Evolutionary conservation across 2,888 invertebrate genomes (phyloP).

Genomic region (Pteria penguin): DNA sequence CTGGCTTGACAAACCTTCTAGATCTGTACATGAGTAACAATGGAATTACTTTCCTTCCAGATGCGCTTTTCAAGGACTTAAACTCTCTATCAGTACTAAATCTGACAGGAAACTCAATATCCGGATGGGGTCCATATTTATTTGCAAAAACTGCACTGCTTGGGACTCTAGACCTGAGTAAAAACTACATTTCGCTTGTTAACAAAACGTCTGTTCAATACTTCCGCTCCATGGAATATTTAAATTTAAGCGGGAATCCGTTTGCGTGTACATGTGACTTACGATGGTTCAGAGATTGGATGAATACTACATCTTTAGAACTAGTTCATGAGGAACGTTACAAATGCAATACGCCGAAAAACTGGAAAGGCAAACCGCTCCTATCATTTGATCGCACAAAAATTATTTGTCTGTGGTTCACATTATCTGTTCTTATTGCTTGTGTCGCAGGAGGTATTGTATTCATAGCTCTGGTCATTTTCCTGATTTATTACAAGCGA

Average conservation of each 20-base stretch:
- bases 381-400: slow-evolving; percentile 56
- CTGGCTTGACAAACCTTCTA: slow-evolving; percentile 52
- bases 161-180: slow-evolving; percentile 64
- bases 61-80: slow-evolving; percentile 83
- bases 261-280: slow-evolving; percentile 93
- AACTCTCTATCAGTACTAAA: slow-evolving; percentile 83
- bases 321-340: slow-evolving; percentile 48
- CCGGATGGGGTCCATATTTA: slow-evolving; percentile 50
- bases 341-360: slow-evolving; percentile 58
- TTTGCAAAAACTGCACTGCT: slow-evolving; percentile 49
- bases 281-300: slow-evolving; percentile 95
- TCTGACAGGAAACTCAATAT: slow-evolving; percentile 86
- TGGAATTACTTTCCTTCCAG: slow-evolving; percentile 70
- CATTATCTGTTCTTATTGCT: slow-evolving; percentile 45
- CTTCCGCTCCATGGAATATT: slow-evolving; percentile 84
- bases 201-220: slow-evolving; percentile 81
- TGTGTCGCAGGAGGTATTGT: slow-evolving; percentile 31
- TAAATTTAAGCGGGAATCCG: slow-evolving; percentile 90
- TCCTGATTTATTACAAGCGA: slow-evolving; percentile 45
- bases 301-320: slow-evolving; percentile 86
- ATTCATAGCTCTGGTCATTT: slow-evolving; percentile 35
- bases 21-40: slow-evolving; percentile 74
- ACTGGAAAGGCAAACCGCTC: slow-evolving; percentile 57
- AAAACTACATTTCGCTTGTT: slow-evolving; percentile 75
- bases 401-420: slow-evolving; percentile 60